Conservation (phyloP, 2,888 invertebrate species). For the Allophyes oxyacanthae region DNA sequence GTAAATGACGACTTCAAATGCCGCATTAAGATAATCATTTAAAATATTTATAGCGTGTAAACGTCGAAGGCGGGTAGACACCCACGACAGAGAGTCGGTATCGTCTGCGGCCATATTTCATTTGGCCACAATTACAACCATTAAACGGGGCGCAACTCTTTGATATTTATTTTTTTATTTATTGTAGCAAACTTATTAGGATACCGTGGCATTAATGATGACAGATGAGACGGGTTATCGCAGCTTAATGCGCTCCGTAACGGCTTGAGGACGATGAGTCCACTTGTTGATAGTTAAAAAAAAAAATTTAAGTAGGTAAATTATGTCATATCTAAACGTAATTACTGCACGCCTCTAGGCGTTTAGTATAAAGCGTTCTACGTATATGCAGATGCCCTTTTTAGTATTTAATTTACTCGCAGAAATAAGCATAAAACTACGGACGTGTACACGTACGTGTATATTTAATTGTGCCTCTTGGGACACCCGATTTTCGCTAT, state of each 20-base stretch:
- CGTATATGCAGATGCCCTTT: constrained; percentile 16
- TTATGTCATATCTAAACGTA: constrained; percentile 68
- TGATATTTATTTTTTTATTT: constrained; percentile 84
- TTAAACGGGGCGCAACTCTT: constrained; percentile 87
- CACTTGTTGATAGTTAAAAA: constrained; percentile 66
- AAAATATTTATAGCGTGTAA: constrained; percentile 86
- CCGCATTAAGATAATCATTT: constrained; percentile 81
- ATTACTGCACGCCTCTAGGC: constrained; percentile 32
- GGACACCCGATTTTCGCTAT: too few relatives aligned
- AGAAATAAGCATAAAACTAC: constrained; percentile 23
- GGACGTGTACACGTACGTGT: constrained; percentile 33
- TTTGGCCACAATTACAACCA: constrained; percentile 87
- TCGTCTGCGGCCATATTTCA: constrained; percentile 82
- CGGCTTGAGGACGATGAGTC: constrained; percentile 69
- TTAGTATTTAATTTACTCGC: constrained; percentile 32
- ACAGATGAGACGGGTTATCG: constrained; percentile 84
- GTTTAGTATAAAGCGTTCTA: too few relatives aligned
- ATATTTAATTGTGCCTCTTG: too few relatives aligned
- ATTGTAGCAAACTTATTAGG: constrained; percentile 88
- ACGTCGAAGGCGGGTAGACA: constrained; percentile 82
- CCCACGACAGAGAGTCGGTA: constrained; percentile 77
- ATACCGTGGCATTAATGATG: constrained; percentile 88
- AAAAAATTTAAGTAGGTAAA: constrained; percentile 63
- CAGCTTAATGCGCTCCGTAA: constrained; percentile 79
- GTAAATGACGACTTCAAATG: constrained; percentile 76